Conservation (phyloP, 2,113 vertebrate species). For the Trachemys scripta region DNA sequence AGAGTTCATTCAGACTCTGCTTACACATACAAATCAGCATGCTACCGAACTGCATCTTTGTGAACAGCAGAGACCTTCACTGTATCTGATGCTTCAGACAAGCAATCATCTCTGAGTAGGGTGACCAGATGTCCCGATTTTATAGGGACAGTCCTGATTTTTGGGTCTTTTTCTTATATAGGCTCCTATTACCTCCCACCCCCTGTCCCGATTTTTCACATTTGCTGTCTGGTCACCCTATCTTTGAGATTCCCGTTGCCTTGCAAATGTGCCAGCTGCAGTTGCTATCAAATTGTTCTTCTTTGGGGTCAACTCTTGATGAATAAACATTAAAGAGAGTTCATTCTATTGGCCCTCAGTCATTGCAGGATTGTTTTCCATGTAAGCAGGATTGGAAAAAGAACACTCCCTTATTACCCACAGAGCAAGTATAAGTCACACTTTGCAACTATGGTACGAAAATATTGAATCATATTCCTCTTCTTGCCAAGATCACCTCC, state of each 20-base stretch:
- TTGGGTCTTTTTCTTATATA: no score
- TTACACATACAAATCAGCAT: neutral
- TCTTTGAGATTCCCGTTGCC: neutral
- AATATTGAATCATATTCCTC: neutral
- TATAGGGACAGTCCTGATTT: no score
- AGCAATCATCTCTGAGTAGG: neutral
- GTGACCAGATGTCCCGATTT: no score
- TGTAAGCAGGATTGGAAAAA: neutral
- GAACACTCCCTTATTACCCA: fast-evolving
- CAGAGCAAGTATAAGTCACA: neutral
- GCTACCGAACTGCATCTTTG: neutral
- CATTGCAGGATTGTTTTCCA: neutral
- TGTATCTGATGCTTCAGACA: neutral
- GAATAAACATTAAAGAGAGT: neutral
- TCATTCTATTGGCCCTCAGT: neutral
- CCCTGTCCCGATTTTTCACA: no score
- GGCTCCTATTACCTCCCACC: no score
- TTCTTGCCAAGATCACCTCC: no score
- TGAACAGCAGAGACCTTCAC: neutral
- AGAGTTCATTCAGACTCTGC: no score
- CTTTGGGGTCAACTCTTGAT: neutral
- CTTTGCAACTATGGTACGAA: neutral
- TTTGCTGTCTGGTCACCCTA: no score
- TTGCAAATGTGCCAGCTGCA: fast-evolving
- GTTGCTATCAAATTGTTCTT: neutral